Evolutionary conservation across 2,888 invertebrate genomes (phyloP).

Genomic region (Rhyacophila evoluta): DNA sequence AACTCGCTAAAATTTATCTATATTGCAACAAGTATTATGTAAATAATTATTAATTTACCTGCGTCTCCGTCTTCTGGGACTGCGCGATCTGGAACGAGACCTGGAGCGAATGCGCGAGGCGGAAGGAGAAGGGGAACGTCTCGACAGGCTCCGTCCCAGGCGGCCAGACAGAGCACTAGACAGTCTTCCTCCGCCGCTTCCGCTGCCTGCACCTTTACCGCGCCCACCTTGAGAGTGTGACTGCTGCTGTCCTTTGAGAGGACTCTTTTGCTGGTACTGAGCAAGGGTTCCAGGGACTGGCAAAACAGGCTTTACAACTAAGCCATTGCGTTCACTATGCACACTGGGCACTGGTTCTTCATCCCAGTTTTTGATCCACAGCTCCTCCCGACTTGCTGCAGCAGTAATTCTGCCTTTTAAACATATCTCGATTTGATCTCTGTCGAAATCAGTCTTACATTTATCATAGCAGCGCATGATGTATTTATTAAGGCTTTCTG

Average conservation of each 20-base stretch:
- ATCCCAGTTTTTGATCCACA: constrained; percentile 95
- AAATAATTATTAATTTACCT: no score
- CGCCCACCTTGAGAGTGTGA: constrained; percentile 56
- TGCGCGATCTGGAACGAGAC: constrained; percentile 35
- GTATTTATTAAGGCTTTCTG: constrained; percentile 85
- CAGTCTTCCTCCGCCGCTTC: constrained; percentile 56
- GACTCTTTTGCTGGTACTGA: constrained; percentile 66
- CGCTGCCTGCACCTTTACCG: neutral
- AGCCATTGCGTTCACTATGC: constrained; percentile 80
- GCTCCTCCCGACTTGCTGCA: constrained; percentile 87
- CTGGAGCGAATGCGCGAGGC: constrained; percentile 29
- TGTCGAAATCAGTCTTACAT: constrained; percentile 88
- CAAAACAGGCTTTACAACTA: constrained; percentile 60
- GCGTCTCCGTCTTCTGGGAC: constrained; percentile 49
- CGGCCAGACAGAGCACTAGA: constrained; percentile 72
- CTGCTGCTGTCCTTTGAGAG: constrained; percentile 54
- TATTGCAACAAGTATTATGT: no score
- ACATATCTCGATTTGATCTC: constrained; percentile 94
- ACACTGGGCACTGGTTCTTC: constrained; percentile 92
- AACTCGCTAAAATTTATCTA: no score
- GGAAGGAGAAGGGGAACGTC: constrained; percentile 5
- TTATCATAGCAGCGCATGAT: constrained; percentile 93
- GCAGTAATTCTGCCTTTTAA: constrained; percentile 94
- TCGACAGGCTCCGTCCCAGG: constrained; percentile 61
- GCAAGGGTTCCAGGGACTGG: constrained; percentile 69